A percentile compares a stretch with the other conserved stretches of the same genome.
These are phyloP conservation scores for Myotis yumanensis DNA, from an alignment of 2,113 vertebrate genomes.

Conservation along the genomic window DNA sequence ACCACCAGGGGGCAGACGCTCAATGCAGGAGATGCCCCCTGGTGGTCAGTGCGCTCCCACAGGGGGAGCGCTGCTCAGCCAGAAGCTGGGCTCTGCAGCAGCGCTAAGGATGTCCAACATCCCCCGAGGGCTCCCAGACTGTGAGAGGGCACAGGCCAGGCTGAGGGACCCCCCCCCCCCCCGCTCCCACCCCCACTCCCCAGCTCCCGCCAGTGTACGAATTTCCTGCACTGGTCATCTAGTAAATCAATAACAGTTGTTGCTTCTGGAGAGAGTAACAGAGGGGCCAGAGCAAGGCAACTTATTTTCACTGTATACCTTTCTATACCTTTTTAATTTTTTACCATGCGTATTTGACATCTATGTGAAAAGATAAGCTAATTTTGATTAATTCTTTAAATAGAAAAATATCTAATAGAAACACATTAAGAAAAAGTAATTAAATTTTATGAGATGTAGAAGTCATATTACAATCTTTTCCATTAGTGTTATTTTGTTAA, in stretches of 20 bases:
- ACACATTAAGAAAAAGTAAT: background rate
- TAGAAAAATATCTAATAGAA: slow-evolving; percentile 13
- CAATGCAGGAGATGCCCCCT: no score
- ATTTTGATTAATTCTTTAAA: background rate
- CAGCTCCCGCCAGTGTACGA: no score
- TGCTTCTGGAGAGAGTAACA: slow-evolving; percentile 13
- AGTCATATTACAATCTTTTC: background rate
- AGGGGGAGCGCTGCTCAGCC: no score
- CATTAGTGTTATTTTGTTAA: background rate
- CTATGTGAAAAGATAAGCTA: slow-evolving; percentile 1
- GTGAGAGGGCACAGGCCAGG: no score
- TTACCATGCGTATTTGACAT: background rate
- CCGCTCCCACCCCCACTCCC: no score
- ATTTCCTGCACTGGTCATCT: no score
- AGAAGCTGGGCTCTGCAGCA: no score
- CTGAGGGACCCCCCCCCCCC: no score
- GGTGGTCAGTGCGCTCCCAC: no score
- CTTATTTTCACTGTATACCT: background rate
- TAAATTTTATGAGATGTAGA: slow-evolving; percentile 1
- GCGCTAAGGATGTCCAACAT: no score
- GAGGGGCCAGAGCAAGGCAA: background rate
- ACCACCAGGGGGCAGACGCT: no score
- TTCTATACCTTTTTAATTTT: background rate
- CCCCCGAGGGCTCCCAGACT: no score
- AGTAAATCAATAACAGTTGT: background rate